Evolutionary conservation across 2,113 vertebrate species (phyloP).

Genomic region (Platichthys flesus): DNA sequence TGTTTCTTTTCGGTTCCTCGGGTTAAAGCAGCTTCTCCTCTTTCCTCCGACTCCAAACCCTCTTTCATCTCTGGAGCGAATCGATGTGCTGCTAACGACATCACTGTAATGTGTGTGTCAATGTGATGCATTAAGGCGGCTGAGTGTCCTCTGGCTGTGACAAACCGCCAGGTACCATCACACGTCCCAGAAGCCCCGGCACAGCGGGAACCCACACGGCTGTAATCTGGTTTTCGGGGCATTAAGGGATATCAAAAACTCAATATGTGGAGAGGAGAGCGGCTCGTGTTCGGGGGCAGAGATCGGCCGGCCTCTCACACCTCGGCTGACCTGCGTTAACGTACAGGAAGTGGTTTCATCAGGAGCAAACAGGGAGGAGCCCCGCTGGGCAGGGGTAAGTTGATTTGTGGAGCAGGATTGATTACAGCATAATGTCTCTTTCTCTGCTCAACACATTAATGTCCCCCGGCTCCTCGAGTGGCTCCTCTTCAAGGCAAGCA

Average conservation of each 20-base stretch:
- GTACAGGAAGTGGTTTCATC: constrained; percentile 69
- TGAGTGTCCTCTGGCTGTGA: constrained; percentile 15
- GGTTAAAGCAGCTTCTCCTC: background rate
- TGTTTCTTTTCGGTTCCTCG: background rate
- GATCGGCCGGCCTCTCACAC: constrained; percentile 57
- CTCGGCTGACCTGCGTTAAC: constrained; percentile 71
- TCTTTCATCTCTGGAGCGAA: constrained; percentile 40
- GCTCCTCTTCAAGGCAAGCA: constrained; percentile 72
- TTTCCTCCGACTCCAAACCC: background rate
- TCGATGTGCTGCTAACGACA: constrained; percentile 19
- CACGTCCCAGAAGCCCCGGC: constrained; percentile 34
- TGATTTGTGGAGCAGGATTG: constrained; percentile 80
- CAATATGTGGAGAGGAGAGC: background rate
- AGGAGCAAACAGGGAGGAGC: constrained; percentile 16
- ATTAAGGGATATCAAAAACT: constrained; percentile 40
- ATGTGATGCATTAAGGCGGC: constrained; percentile 22
- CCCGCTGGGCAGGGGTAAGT: constrained; percentile 57
- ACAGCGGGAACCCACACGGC: constrained; percentile 10
- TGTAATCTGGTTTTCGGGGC: constrained; percentile 59
- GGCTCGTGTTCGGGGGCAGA: constrained; percentile 53
- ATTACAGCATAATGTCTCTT: constrained; percentile 80
- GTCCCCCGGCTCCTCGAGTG: constrained; percentile 69
- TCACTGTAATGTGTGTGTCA: constrained; percentile 37
- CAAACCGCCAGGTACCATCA: constrained; percentile 39
- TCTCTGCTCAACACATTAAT: constrained; percentile 74